A percentile compares a stretch with the other conserved stretches of the same genome.
Conservation (phyloP, 1,140 invertebrate genomes). For the Onthophagus taurus region DNA sequence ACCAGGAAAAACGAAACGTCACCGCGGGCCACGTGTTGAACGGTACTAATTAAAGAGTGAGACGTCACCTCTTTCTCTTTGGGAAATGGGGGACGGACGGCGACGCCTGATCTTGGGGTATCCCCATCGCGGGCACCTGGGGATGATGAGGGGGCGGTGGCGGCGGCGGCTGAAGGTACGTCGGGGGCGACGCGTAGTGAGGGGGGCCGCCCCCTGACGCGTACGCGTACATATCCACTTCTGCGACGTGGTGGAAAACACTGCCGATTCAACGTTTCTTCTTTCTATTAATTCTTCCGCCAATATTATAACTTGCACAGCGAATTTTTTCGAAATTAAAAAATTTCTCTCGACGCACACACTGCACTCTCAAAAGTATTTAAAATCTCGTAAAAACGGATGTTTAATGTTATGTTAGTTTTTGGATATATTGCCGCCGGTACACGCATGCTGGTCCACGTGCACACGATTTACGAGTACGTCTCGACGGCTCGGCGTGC, state of each 20-base stretch:
- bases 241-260: slow-evolving; percentile 10
- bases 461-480: too few relatives aligned
- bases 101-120: slow-evolving; percentile 32
- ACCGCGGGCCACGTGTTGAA: too few relatives aligned
- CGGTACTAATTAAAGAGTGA: too few relatives aligned
- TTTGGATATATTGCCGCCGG: too few relatives aligned
- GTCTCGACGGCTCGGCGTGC: too few relatives aligned
- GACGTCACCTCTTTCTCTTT: slow-evolving; percentile 46
- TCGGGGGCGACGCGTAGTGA: slow-evolving; percentile 44
- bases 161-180: slow-evolving; percentile 41
- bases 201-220: slow-evolving; percentile 45
- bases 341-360: too few relatives aligned
- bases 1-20: too few relatives aligned
- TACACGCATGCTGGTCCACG: too few relatives aligned
- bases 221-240: slow-evolving; percentile 41
- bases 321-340: not conserved
- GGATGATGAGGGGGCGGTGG: slow-evolving; percentile 32
- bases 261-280: not conserved
- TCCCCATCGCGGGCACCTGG: slow-evolving; percentile 29
- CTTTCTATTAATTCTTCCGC: not conserved
- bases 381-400: too few relatives aligned
- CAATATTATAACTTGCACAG: too few relatives aligned
- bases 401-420: too few relatives aligned
- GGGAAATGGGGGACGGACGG: slow-evolving; percentile 38
- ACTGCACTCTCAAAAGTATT: too few relatives aligned